A percentile compares a stretch with the other conserved stretches of the same genome.
These are phyloP conservation scores for Rhyzopertha dominica DNA, from an alignment of 1,140 invertebrate genomes.

Conservation along the genomic window DNA sequence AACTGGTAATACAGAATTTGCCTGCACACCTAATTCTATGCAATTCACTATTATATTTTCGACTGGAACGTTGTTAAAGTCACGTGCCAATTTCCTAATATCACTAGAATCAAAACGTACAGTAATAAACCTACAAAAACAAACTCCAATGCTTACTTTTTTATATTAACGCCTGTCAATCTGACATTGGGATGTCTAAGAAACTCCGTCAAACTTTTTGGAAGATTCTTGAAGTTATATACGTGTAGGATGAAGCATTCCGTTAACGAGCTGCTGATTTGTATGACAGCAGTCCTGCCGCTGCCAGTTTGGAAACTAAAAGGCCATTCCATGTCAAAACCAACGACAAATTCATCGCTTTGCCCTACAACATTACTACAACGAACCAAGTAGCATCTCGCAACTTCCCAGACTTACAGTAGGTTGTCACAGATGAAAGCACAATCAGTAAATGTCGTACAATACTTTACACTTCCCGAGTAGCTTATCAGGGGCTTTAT, in stretches of 20 bases:
- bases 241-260: slow-evolving; percentile 56
- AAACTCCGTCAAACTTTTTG: slow-evolving; percentile 50
- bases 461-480: no score
- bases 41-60: slow-evolving; percentile 55
- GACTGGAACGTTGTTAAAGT: slow-evolving; percentile 54
- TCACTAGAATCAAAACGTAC: slow-evolving; percentile 49
- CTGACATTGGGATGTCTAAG: slow-evolving; percentile 55
- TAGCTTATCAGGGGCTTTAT: no score
- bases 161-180: slow-evolving; percentile 59
- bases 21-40: slow-evolving; percentile 53
- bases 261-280: slow-evolving; percentile 48
- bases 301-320: slow-evolving; percentile 56
- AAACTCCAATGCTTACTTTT: slow-evolving; percentile 49
- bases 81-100: slow-evolving; percentile 56
- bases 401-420: slow-evolving; percentile 45
- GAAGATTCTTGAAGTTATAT: slow-evolving; percentile 51
- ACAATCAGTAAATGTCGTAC: slow-evolving; percentile 49
- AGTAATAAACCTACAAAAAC: slow-evolving; percentile 5
- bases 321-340: slow-evolving; percentile 63
- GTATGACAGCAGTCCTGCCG: slow-evolving; percentile 57
- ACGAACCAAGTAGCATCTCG: slow-evolving; percentile 5
- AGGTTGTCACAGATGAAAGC: slow-evolving; percentile 50
- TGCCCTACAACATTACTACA: slow-evolving; percentile 5
- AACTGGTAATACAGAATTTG: slow-evolving; percentile 51
- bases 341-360: slow-evolving; percentile 47